Conservation (phyloP, 2,113 vertebrate genomes). For the Atlantisia rogersi region DNA sequence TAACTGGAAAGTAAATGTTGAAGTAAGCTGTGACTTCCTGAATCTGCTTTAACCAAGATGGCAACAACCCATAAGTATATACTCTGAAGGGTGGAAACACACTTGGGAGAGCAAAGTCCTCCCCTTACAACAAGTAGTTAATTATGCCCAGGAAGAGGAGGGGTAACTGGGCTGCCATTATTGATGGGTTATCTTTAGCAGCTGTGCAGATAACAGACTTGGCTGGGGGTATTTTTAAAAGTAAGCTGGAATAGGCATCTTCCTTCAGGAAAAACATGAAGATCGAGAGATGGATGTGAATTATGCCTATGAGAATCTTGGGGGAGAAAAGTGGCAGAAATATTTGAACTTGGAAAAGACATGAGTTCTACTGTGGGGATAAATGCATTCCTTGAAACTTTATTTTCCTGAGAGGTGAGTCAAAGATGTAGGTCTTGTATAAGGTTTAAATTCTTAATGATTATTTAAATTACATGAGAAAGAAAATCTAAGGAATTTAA, state of each 20-base stretch:
- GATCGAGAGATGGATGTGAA: rapidly evolving
- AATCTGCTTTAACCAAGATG: background rate
- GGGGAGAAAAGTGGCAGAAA: background rate
- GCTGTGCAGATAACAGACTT: background rate
- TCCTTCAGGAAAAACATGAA: background rate
- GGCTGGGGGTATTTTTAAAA: background rate
- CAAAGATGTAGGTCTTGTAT: background rate
- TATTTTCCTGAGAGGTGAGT: background rate
- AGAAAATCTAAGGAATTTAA: background rate
- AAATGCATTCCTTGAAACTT: background rate
- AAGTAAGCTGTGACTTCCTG: background rate
- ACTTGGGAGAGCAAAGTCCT: background rate
- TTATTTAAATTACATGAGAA: background rate
- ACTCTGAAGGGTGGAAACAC: background rate
- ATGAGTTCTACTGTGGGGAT: background rate
- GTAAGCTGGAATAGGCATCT: rapidly evolving
- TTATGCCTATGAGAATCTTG: background rate
- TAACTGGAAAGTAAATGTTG: background rate
- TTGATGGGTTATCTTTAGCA: background rate
- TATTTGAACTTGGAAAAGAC: background rate
- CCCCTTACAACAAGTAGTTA: background rate
- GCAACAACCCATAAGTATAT: background rate
- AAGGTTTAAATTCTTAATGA: background rate
- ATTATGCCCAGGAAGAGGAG: background rate
- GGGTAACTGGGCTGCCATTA: background rate